Evolutionary conservation across 2,888 invertebrate species (phyloP).

Genomic region (Biston stratarius): DNA sequence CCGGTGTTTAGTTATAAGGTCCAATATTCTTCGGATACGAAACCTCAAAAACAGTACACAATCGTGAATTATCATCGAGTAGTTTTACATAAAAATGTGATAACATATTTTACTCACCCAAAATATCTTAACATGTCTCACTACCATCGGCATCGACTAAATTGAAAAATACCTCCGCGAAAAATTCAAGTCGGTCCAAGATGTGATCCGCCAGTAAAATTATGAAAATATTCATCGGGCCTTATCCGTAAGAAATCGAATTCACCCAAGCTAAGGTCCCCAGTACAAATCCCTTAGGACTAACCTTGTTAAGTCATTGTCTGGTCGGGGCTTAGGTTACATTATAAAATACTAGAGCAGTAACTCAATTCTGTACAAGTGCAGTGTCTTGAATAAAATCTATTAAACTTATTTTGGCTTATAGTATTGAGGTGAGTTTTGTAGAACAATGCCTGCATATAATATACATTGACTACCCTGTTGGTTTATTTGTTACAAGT

Average conservation of each 20-base stretch:
- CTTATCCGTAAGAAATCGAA: slow-evolving; percentile 50
- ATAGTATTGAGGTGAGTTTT: no score
- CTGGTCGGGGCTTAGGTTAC: slow-evolving; percentile 33
- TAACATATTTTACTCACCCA: slow-evolving; percentile 1
- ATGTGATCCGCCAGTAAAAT: slow-evolving; percentile 43
- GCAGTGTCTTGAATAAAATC: no score
- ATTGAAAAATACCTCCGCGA: slow-evolving; percentile 37
- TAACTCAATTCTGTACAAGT: slow-evolving; percentile 11
- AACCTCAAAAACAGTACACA: not conserved
- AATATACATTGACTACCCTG: no score
- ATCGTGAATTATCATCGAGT: not conserved
- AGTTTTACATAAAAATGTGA: not conserved
- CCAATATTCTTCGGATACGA: no score
- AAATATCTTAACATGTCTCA: slow-evolving; percentile 15
- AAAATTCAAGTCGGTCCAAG: slow-evolving; percentile 41
- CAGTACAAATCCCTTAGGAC: slow-evolving; percentile 39
- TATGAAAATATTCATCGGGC: slow-evolving; percentile 51
- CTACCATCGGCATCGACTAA: slow-evolving; percentile 12
- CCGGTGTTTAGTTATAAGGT: no score
- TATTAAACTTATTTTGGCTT: no score
- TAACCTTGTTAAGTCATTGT: slow-evolving; percentile 49
- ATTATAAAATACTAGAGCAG: slow-evolving; percentile 13
- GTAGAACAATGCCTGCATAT: no score
- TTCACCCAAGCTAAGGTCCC: slow-evolving; percentile 44
- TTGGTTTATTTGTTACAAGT: no score